These are phyloP conservation scores for Pitta sordida DNA, from an alignment of 2,113 vertebrate genomes.

Conservation along the genomic window DNA sequence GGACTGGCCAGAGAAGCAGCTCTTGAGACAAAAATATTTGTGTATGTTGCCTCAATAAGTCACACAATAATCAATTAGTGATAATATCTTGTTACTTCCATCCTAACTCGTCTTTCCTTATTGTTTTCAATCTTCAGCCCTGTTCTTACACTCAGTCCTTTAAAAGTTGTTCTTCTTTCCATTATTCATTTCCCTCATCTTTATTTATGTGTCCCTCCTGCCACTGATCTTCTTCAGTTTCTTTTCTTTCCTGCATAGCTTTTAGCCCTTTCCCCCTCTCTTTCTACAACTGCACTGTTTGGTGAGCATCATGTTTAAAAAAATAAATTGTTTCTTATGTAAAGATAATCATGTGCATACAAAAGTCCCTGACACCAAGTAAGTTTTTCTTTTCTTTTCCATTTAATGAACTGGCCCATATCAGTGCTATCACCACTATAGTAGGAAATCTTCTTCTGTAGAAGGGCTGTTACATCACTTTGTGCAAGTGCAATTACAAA, in stretches of 20 bases:
- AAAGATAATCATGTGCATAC: background rate
- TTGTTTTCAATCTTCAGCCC: background rate
- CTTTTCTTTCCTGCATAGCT: background rate
- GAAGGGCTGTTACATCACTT: background rate
- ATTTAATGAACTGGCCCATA: background rate
- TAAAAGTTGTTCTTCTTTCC: background rate
- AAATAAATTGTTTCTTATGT: background rate
- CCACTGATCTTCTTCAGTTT: background rate
- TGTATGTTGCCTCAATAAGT: background rate
- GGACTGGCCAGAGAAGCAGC: background rate
- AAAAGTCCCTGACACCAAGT: background rate
- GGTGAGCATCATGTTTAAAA: background rate
- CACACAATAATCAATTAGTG: background rate
- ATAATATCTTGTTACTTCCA: background rate
- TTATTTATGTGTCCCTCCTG: fast-evolving
- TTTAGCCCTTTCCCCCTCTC: background rate
- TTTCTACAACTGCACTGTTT: background rate
- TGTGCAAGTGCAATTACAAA: background rate
- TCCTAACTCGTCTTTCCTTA: background rate
- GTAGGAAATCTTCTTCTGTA: background rate
- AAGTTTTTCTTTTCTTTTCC: background rate
- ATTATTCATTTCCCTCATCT: background rate
- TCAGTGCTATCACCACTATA: background rate
- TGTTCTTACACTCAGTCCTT: background rate
- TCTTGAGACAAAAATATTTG: background rate